Evolutionary conservation across 2,888 invertebrate species (phyloP), one percentile per base, ranked within the genome.

Genomic region (Sinhomidia bicolor): DNA sequence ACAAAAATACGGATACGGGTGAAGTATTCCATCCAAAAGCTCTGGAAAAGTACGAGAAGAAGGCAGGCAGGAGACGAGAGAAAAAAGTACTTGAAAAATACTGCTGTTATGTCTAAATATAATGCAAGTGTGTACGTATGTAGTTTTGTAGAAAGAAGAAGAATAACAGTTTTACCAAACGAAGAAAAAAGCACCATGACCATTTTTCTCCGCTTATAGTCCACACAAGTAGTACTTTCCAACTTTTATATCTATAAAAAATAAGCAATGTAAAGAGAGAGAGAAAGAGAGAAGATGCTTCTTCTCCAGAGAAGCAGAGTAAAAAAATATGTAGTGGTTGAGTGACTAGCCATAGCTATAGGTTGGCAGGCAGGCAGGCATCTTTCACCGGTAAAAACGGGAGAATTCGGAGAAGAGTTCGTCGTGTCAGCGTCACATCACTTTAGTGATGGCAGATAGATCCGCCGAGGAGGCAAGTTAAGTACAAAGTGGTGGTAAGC

Each of bases 401-500:
- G 83, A 88, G 88, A 88, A 83, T 88, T 88, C 88, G 88, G 88
- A 83, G 83, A 88, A 88, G 88, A 88, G 88, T 81, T 83, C 82
- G 87, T 83, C 88, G 83, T 88, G 88, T 88, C 88, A 88, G 83
- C 88, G 88, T 88, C 88, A 83, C 83, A 88, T 88, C 87, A 88
- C 83, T 88, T 88, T 88, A 54, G 54, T 88, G 88, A 88, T 88
- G 88, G 83, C 83, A 83, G 88, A 88, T 82, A 82, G 82, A 88
- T 88, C 88, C 83, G 74, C 76, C 74, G 68, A 83, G 54, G 83
- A 88, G 81, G 82, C 62, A 88, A 80, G 68, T 80, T 86, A 71
- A 80, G 86, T 81, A 81, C 41, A 60, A 60, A 60, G 79, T 80
- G 60, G 51, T 60, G 60, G 79, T 65, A 85, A 85, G 85, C 78